These are phyloP conservation scores for Vespertilio murinus DNA, from an alignment of 2,797 vertebrate species.

Conservation along the genomic window DNA sequence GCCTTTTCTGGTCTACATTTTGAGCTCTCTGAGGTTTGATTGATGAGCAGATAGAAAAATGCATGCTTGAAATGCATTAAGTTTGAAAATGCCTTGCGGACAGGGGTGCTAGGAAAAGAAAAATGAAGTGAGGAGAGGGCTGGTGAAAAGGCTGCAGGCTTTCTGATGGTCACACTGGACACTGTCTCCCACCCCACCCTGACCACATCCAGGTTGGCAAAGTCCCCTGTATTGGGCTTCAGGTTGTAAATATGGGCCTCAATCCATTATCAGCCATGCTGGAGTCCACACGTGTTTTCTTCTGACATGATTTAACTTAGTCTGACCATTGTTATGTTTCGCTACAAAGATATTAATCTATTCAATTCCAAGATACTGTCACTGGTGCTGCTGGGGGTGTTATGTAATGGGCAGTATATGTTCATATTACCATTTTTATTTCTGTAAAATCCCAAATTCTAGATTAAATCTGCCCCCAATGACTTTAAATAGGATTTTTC, in stretches of 20 bases:
- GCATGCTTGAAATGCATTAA: neutral
- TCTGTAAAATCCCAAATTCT: conserved; percentile 1
- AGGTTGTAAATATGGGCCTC: neutral
- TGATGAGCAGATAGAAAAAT: conserved; percentile 14
- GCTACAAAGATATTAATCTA: neutral
- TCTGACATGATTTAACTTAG: conserved; percentile 1
- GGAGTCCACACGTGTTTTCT: conserved; percentile 20
- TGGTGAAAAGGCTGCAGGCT: neutral
- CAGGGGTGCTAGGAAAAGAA: neutral
- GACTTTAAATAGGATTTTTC: conserved; percentile 17
- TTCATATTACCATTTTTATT: neutral
- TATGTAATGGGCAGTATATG: neutral
- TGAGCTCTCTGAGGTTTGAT: neutral
- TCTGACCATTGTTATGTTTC: neutral
- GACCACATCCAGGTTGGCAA: neutral
- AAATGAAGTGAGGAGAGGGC: neutral
- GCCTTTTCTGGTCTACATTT: neutral
- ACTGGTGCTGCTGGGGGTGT: neutral
- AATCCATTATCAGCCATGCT: neutral
- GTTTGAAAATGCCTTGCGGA: neutral
- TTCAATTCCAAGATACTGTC: neutral
- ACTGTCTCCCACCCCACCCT: neutral
- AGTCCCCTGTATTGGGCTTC: neutral
- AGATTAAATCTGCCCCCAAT: neutral
- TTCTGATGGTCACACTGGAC: neutral